Percentiles rank a stretch among this genome's conserved stretches.
Conservation (phyloP, 2,113 vertebrate genomes). For the Catharus fuscescens region DNA sequence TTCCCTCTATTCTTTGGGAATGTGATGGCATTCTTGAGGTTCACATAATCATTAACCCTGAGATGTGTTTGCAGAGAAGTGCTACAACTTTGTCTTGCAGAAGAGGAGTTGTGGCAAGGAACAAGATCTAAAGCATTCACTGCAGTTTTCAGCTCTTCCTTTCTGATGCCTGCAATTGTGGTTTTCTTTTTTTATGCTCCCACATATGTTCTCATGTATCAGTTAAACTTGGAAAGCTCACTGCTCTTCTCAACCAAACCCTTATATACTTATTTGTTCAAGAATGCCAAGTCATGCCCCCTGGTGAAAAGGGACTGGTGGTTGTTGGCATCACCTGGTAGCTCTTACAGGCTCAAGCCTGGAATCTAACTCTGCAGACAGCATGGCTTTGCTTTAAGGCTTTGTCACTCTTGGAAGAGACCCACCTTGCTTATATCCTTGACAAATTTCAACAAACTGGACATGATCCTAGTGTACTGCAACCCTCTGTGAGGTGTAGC, state of each 20-base stretch:
- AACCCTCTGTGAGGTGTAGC: neutral
- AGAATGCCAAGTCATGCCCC: neutral
- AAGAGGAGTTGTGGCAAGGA: neutral
- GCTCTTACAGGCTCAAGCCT: neutral
- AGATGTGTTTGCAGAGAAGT: neutral
- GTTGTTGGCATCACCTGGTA: neutral
- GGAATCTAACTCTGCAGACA: neutral
- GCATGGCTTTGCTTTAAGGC: neutral
- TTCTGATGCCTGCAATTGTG: neutral
- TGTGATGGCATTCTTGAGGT: fast-evolving
- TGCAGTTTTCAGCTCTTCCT: neutral
- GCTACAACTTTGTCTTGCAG: neutral
- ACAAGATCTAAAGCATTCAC: neutral
- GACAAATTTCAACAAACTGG: neutral
- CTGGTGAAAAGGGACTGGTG: neutral
- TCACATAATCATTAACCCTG: fast-evolving
- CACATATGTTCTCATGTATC: neutral
- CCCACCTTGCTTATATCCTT: neutral
- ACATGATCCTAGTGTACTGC: neutral
- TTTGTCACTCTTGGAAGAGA: neutral
- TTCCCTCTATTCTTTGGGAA: neutral
- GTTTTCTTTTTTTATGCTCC: neutral
- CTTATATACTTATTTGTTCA: neutral
- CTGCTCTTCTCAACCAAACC: neutral
- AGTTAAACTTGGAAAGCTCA: neutral